Evolutionary conservation across 2,113 vertebrate species (phyloP), one percentile per base, ranked within the genome.

Genomic region (Siniperca chuatsi): DNA sequence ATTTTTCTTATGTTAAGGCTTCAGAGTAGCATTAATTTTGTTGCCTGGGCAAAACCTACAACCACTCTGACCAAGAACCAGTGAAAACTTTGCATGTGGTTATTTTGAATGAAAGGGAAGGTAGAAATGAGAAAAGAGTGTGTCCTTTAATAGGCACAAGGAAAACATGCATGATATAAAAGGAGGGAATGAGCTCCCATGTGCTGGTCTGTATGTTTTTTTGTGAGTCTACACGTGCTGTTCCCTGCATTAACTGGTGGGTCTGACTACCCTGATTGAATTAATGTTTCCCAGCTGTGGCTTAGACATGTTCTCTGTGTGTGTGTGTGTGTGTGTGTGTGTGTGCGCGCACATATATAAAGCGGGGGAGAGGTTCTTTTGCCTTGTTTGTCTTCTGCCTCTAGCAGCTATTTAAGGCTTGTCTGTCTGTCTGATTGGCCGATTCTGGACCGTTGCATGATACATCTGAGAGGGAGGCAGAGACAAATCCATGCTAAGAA

Each of bases 241-340:
- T 80, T 89, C 83, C 77, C 50, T 80, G 50, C 3, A 11, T 75
- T 86, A 85, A 62, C 72, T 88, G 84, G 66, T 90, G 67, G 33
- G 73, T 75, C 78, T 68, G 79, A 77, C 81, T 89, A 29, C 87
- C 69, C 61, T 40, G 44, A 84, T 92, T 25, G 54, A 82, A 88
- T 92, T 94, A 94, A 95, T 94, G 91, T 91, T 93, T 94, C 86
- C 93, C 94, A 95, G 93, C 92, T 94, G 93, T 79, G 57, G 76
- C 75, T 77, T 57, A 79, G 88, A 79, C 85, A 70, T 70, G 57
- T 60, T 84, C 73, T 72, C 2, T 69, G 40, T 65, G 40, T 82
- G 74, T 66, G 15, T 78, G 60, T 75, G 83, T 77, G 79, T 50
- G 52, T 58, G 40, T 29, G 37, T 54, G 61, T 16, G 42, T 52